These are phyloP conservation scores for Euplexia lucipara DNA, from an alignment of 2,888 invertebrate genomes.

Conservation along the genomic window DNA sequence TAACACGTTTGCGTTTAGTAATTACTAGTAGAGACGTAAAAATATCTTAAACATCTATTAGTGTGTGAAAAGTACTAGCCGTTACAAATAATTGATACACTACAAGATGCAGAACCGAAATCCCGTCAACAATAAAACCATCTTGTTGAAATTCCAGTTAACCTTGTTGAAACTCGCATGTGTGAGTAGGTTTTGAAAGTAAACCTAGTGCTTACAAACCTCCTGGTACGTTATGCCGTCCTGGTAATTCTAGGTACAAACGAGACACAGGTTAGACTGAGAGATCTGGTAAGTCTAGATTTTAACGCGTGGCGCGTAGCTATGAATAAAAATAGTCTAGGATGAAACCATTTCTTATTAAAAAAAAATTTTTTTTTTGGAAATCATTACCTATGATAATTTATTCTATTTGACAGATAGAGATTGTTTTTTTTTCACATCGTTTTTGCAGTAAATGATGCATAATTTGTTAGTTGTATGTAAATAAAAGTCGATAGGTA, in stretches of 20 bases:
- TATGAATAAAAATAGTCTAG: conserved; percentile 22
- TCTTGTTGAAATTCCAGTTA: conserved; percentile 51
- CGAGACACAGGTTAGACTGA: conserved; percentile 72
- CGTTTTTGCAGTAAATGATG: conserved; percentile 18
- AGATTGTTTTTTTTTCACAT: background rate
- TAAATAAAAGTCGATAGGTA: conserved; percentile 13
- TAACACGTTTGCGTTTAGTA: conserved; percentile 22
- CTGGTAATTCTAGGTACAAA: conserved; percentile 88
- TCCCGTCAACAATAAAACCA: conserved; percentile 21
- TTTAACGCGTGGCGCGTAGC: conserved; percentile 33
- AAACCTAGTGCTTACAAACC: conserved; percentile 81
- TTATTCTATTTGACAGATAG: background rate
- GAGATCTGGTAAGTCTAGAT: conserved; percentile 59
- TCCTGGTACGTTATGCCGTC: conserved; percentile 74
- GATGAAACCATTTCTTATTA: background rate
- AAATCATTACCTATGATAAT: conserved; percentile 6
- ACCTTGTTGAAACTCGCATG: conserved; percentile 38
- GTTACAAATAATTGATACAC: background rate
- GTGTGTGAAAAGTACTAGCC: conserved; percentile 3
- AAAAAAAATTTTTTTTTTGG: conserved; percentile 14
- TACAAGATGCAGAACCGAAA: conserved; percentile 7
- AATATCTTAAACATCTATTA: conserved; percentile 3
- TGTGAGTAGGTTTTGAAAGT: conserved; percentile 65
- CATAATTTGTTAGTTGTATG: conserved; percentile 14
- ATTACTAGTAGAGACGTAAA: conserved; percentile 29